A percentile compares a stretch with the other conserved stretches of the same genome.
Conservation (phyloP, 1,140 invertebrate species). For the Leptonema lineaticorne region DNA sequence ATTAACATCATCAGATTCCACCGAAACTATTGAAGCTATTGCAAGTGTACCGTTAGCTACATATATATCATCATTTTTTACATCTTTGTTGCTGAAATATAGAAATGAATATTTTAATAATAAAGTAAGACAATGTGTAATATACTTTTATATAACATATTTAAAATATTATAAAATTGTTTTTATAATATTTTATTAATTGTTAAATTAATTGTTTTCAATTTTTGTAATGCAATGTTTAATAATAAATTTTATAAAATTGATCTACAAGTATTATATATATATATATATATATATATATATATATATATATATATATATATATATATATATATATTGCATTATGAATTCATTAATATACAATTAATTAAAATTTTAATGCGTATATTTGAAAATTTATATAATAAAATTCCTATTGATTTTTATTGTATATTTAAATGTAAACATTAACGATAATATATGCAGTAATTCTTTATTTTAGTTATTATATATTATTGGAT, state of each 20-base stretch:
- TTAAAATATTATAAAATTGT: not conserved
- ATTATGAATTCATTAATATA: too few species aligned
- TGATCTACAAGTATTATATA: too few species aligned
- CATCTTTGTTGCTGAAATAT: constrained; percentile 76
- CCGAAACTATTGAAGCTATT: constrained; percentile 60
- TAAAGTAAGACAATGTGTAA: constrained; percentile 49
- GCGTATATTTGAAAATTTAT: too few species aligned
- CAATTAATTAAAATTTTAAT: too few species aligned
- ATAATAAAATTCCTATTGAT: too few species aligned
- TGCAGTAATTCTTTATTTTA: constrained; percentile 53
- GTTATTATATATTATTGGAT: constrained; percentile 67
- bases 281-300: too few species aligned
- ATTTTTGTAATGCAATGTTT: too few species aligned
- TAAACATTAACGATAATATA: too few species aligned
- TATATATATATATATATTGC: too few species aligned
- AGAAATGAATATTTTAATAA: constrained; percentile 58
- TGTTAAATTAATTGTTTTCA: not conserved
- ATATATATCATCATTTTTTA: constrained; percentile 80
- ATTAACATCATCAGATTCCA: constrained; percentile 53
- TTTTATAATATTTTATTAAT: not conserved
- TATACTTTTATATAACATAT: not conserved
- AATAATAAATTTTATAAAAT: too few species aligned
- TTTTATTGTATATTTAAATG: too few species aligned
- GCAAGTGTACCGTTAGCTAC: constrained; percentile 86
- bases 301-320: too few species aligned